A percentile compares a stretch with the other conserved stretches of the same genome.
phyloP scores from a whole-genome alignment of 2,888 invertebrate species.

The Meta bourneti region DNA sequence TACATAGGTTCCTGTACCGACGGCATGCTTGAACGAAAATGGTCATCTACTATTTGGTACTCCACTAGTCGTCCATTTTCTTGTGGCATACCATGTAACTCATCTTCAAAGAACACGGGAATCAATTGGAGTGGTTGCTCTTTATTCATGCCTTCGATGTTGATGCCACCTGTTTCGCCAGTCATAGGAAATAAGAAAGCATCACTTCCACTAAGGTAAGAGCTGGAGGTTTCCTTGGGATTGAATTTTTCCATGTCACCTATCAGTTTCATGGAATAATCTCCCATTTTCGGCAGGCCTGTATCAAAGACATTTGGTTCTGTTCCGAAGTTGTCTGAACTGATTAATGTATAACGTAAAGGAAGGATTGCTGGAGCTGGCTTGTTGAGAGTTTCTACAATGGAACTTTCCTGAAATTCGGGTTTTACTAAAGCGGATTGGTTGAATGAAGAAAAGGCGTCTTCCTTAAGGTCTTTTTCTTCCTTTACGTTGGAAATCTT shows the following conservation, averaged over 20 bases:
- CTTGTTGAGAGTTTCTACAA: not conserved
- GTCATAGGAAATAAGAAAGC: not conserved
- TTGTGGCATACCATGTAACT: not conserved
- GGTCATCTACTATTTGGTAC: not conserved
- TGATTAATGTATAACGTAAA: not conserved
- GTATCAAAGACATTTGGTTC: not conserved
- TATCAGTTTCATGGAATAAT: not conserved
- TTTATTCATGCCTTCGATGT: not conserved
- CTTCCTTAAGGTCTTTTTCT: not conserved
- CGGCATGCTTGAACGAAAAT: not conserved
- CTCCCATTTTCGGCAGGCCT: not conserved
- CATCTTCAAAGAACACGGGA: slow-evolving; percentile 11
- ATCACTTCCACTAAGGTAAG: not conserved
- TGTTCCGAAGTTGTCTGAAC: not conserved
- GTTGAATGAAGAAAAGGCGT: not conserved
- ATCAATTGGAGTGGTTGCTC: not conserved
- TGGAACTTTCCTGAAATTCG: not conserved
- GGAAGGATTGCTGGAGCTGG: not conserved
- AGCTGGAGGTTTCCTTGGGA: not conserved
- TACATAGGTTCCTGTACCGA: not conserved
- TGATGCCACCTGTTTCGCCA: not conserved
- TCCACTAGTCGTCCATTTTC: not conserved
- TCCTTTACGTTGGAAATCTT: not conserved
- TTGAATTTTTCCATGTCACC: not conserved
- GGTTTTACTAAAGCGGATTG: not conserved